A percentile compares a stretch with the other conserved stretches of the same genome.
Conservation (phyloP, 64 coral and sea anemone species). For the Actinia equina region DNA sequence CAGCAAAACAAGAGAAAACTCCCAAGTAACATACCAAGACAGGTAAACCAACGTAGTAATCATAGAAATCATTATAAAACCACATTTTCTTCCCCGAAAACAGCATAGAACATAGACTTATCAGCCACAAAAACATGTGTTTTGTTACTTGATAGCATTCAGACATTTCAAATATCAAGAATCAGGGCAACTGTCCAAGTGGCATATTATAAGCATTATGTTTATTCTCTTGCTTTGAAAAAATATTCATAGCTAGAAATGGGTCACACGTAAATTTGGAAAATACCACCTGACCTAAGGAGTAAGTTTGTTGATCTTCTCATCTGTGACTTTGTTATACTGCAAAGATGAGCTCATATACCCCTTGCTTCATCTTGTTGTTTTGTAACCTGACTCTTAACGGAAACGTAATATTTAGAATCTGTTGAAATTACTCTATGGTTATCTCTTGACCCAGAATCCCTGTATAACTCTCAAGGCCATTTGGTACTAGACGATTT, state of each 20-base stretch:
- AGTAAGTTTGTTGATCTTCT: neutral
- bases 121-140: conserved; percentile 16
- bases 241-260: neutral
- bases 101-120: neutral
- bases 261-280: neutral
- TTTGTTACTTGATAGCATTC: conserved; percentile 19
- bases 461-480: neutral
- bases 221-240: neutral
- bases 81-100: neutral
- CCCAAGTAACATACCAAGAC: conserved; percentile 20
- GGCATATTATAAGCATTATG: neutral
- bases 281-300: conserved; percentile 7
- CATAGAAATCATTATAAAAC: neutral
- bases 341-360: neutral
- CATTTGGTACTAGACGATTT: conserved; percentile 12
- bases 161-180: conserved; percentile 16
- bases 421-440: conserved; percentile 13
- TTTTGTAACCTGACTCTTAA: conserved; percentile 11
- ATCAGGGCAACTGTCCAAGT: conserved; percentile 20
- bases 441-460: conserved; percentile 13
- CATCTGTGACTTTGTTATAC: conserved; percentile 3
- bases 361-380: neutral
- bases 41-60: neutral
- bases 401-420: conserved; percentile 25
- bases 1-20: conserved; percentile 37